A percentile compares a stretch with the other conserved stretches of the same genome.
Conservation (phyloP, 2,797 vertebrate genomes). For the Characodon lateralis region DNA sequence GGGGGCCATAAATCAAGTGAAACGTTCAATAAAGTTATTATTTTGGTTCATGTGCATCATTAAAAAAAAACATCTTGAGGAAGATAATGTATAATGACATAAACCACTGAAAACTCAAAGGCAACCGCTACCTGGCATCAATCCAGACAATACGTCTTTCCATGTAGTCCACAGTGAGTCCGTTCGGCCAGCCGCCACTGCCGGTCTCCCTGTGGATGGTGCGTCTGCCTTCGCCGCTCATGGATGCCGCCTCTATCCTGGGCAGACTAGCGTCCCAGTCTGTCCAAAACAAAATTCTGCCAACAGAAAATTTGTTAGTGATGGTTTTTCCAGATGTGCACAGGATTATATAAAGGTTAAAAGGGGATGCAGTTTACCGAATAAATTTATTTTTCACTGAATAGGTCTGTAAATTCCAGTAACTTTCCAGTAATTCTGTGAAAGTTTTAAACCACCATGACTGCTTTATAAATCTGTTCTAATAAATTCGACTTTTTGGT, state of each 20-base stretch:
- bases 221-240: slow-evolving; percentile 92
- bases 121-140: slow-evolving; percentile 87
- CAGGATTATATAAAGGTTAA: background rate
- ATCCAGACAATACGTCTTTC: slow-evolving; percentile 98
- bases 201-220: slow-evolving; percentile 95
- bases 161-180: slow-evolving; percentile 96
- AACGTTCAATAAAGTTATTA: background rate
- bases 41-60: background rate
- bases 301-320: slow-evolving; percentile 28
- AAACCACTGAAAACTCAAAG: slow-evolving; percentile 8
- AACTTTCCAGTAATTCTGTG: background rate
- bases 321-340: slow-evolving; percentile 14
- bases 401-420: background rate
- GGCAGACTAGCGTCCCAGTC: slow-evolving; percentile 97
- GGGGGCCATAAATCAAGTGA: slow-evolving; percentile 6
- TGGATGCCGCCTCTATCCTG: slow-evolving; percentile 95
- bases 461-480: background rate
- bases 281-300: slow-evolving; percentile 96
- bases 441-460: background rate
- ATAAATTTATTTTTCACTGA: background rate
- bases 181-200: slow-evolving; percentile 96
- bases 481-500: background rate
- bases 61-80: background rate
- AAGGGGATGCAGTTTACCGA: background rate
- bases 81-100: slow-evolving; percentile 16